A percentile compares a stretch with the other conserved stretches of the same genome.
phyloP scores from a whole-genome alignment of 2,888 invertebrate species.

The Tolmerus cingulatus region DNA sequence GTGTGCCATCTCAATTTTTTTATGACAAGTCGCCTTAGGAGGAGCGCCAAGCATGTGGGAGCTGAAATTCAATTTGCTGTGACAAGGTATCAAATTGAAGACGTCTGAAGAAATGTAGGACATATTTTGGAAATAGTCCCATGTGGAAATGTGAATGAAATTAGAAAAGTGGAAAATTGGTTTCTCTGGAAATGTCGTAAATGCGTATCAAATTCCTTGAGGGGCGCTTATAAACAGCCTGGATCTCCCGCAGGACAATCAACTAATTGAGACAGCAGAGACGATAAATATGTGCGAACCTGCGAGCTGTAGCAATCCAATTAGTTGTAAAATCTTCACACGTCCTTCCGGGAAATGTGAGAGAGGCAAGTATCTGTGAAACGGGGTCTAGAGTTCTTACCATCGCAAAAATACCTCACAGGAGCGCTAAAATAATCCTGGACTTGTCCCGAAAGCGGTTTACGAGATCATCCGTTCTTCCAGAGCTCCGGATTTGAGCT shows the following conservation, averaged over 20 bases:
- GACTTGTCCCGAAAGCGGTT: background rate
- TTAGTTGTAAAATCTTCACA: background rate
- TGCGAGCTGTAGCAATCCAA: background rate
- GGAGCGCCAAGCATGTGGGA: background rate
- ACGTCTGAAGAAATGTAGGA: background rate
- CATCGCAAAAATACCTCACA: background rate
- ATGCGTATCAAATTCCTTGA: background rate
- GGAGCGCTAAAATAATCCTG: conserved; percentile 1
- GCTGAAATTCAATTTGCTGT: background rate
- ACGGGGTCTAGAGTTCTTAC: conserved; percentile 42
- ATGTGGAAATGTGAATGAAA: background rate
- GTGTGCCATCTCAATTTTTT: background rate
- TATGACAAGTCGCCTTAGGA: background rate
- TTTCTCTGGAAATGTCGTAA: background rate
- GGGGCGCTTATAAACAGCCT: background rate
- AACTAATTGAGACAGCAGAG: background rate
- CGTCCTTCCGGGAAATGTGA: background rate
- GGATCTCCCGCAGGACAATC: background rate
- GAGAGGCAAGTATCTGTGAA: background rate
- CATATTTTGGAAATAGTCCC: background rate
- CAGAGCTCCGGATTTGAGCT: background rate
- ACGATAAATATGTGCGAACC: background rate
- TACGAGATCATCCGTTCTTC: background rate
- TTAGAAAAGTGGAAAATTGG: background rate
- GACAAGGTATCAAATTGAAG: background rate